Evolutionary conservation across 2,797 vertebrate species (phyloP).

Genomic region (Cyprinella venusta): DNA sequence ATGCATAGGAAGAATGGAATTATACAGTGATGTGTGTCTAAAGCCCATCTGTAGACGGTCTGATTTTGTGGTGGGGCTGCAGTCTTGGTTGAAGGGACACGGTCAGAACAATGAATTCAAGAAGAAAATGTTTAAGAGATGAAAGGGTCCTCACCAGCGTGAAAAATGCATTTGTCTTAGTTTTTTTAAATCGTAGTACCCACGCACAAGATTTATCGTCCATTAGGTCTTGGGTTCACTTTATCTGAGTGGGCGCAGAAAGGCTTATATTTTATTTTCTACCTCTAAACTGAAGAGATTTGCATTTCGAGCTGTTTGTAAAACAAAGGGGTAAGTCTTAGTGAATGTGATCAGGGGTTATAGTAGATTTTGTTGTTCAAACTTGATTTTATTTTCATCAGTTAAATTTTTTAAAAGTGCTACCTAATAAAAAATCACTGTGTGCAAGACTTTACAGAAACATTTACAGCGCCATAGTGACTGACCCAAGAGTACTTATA

Average conservation of each 20-base stretch:
- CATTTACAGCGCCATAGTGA: not conserved
- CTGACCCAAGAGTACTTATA: not conserved
- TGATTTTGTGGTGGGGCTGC: slow-evolving; percentile 39
- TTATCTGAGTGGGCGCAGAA: slow-evolving; percentile 11
- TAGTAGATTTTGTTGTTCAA: not conserved
- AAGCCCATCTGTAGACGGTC: slow-evolving; percentile 50
- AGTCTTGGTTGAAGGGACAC: slow-evolving; percentile 42
- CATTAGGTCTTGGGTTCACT: slow-evolving; percentile 40
- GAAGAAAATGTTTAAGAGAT: slow-evolving; percentile 47
- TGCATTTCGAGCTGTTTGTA: not conserved
- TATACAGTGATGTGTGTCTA: slow-evolving; percentile 48
- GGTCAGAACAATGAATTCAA: slow-evolving; percentile 43
- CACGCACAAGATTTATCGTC: slow-evolving; percentile 39
- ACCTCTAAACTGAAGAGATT: not conserved
- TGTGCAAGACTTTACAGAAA: too few species aligned
- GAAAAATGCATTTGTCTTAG: slow-evolving; percentile 53
- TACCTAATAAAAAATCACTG: not conserved
- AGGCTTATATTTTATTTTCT: slow-evolving; percentile 7
- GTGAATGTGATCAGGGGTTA: not conserved
- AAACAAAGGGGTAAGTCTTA: not conserved
- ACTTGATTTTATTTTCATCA: not conserved
- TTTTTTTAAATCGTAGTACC: slow-evolving; percentile 33
- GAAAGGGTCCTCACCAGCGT: slow-evolving; percentile 50
- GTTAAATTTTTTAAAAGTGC: too few species aligned
- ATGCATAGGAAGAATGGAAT: slow-evolving; percentile 52